These are phyloP conservation scores for Drosophila tani DNA, from an alignment of 1,140 invertebrate species.

Conservation along the genomic window DNA sequence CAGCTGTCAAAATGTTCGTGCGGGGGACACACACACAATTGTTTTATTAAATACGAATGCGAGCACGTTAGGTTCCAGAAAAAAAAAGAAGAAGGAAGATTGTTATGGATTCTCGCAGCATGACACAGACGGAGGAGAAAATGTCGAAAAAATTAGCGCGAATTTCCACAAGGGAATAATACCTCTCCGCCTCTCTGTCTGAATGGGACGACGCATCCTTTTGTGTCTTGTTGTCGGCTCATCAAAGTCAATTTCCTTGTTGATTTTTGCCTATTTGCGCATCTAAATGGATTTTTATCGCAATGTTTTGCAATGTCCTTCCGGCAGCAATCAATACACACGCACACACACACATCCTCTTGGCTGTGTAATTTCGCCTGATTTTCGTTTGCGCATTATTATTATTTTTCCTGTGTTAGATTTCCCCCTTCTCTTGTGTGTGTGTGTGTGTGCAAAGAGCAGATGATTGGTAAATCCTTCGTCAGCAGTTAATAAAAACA, in stretches of 20 bases:
- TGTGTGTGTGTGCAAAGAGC: conserved; percentile 50
- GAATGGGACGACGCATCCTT: conserved; percentile 12
- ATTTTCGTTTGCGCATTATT: conserved; percentile 45
- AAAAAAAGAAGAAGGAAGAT: not conserved
- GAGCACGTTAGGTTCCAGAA: not conserved
- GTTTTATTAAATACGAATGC: conserved; percentile 43
- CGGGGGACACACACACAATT: conserved; percentile 8
- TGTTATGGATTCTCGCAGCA: conserved; percentile 19
- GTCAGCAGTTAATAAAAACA: conserved; percentile 71
- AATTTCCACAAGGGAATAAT: conserved; percentile 27
- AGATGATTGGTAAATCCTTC: conserved; percentile 75
- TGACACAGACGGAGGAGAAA: conserved; percentile 23
- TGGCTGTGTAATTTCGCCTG: conserved; percentile 28
- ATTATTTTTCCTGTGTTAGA: conserved; percentile 23
- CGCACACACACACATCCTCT: conserved; percentile 11
- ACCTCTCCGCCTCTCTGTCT: not conserved
- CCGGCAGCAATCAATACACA: conserved; percentile 68
- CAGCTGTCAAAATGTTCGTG: conserved; percentile 70
- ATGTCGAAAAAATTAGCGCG: conserved; percentile 24
- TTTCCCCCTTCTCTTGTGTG: not conserved
- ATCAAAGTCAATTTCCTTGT: conserved; percentile 81
- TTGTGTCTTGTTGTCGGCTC: conserved; percentile 44
- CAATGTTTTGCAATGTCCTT: conserved; percentile 79
- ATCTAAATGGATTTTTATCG: conserved; percentile 82
- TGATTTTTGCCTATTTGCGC: conserved; percentile 82